phyloP scores from a whole-genome alignment of 2,888 invertebrate species.

The Clitarchus hookeri region DNA sequence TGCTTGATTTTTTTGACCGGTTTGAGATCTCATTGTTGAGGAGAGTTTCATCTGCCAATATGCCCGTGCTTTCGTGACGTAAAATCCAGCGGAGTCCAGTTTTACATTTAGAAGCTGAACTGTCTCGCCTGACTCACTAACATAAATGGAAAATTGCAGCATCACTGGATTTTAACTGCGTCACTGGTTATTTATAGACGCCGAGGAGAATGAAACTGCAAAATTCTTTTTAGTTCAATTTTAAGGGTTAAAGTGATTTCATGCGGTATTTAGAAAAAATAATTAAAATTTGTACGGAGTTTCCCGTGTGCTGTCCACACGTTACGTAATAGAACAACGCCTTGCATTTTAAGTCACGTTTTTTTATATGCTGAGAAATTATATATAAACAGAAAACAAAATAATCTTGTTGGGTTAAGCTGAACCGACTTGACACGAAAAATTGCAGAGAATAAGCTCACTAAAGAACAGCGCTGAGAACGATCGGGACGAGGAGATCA shows the following conservation, averaged over 20 bases:
- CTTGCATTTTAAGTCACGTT: too few species aligned
- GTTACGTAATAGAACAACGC: neutral
- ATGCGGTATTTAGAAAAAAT: neutral
- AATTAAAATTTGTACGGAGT: neutral
- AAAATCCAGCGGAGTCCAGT: too few species aligned
- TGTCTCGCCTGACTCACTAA: neutral
- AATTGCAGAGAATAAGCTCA: slow-evolving; percentile 31
- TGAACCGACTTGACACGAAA: slow-evolving; percentile 34
- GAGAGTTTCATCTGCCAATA: too few species aligned
- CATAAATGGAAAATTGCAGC: neutral
- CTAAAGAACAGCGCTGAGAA: neutral
- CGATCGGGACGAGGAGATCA: slow-evolving; percentile 37
- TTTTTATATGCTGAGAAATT: neutral
- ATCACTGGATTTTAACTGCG: neutral
- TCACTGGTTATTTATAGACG: neutral
- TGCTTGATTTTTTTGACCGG: too few species aligned
- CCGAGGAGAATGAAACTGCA: neutral
- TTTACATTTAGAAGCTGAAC: neutral
- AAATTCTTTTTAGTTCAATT: neutral
- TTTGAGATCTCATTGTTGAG: too few species aligned
- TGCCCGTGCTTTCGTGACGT: too few species aligned
- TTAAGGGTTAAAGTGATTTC: neutral
- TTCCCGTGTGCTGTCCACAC: neutral
- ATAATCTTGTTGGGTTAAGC: slow-evolving; percentile 1
- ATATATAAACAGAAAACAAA: neutral